Evolutionary conservation across 2,888 invertebrate species (phyloP).

Genomic region (Lamellibrachia satsuma): DNA sequence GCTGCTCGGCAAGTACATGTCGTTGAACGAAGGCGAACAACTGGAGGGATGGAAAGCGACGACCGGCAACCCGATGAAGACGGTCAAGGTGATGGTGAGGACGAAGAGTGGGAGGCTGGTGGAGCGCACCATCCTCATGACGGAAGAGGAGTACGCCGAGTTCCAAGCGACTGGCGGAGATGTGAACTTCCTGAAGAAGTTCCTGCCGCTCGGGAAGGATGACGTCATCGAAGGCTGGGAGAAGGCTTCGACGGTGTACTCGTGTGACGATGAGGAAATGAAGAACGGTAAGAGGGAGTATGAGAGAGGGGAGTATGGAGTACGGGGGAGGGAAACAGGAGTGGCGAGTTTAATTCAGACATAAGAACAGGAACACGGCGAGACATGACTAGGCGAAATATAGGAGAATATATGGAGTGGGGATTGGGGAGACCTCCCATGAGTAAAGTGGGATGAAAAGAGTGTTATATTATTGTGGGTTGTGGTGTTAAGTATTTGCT

Average conservation of each 20-base stretch:
- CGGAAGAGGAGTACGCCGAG: slow-evolving; percentile 53
- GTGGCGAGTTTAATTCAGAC: no score
- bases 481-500: no score
- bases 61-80: slow-evolving; percentile 23
- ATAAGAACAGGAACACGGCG: no score
- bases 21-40: slow-evolving; percentile 50
- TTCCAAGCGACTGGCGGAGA: slow-evolving; percentile 49
- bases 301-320: background rate
- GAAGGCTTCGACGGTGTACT: slow-evolving; percentile 62
- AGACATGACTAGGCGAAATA: no score
- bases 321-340: no score
- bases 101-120: slow-evolving; percentile 64
- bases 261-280: slow-evolving; percentile 53
- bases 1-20: slow-evolving; percentile 59
- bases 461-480: no score
- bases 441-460: no score
- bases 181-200: slow-evolving; percentile 59
- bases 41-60: slow-evolving; percentile 25
- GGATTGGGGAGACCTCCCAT: no score
- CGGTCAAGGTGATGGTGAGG: slow-evolving; percentile 47
- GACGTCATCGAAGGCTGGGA: slow-evolving; percentile 64
- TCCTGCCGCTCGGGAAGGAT: slow-evolving; percentile 58
- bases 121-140: slow-evolving; percentile 61
- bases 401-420: no score
- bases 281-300: slow-evolving; percentile 30